These are phyloP conservation scores for Epinephelus cyanopodus DNA, from an alignment of 2,113 vertebrate genomes.

Conservation along the genomic window DNA sequence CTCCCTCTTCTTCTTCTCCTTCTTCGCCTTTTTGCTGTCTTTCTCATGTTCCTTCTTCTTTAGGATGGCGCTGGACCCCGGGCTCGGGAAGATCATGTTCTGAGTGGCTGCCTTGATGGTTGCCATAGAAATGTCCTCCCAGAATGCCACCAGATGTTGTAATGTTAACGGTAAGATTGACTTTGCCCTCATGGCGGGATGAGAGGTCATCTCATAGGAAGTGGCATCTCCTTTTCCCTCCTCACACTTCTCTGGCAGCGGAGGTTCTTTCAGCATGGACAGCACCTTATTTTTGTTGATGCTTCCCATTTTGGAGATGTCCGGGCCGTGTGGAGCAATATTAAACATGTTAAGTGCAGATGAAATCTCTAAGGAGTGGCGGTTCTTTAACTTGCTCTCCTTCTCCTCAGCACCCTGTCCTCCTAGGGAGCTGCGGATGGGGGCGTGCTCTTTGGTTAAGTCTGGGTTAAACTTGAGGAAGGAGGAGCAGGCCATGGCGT, in stretches of 20 bases:
- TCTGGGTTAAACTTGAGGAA: slow-evolving; percentile 99
- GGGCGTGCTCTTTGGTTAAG: slow-evolving; percentile 96
- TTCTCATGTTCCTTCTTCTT: slow-evolving; percentile 98
- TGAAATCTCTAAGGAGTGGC: slow-evolving; percentile 98
- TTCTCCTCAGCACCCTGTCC: slow-evolving; percentile 93
- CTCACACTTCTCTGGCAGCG: slow-evolving; percentile 96
- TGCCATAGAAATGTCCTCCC: slow-evolving; percentile 98
- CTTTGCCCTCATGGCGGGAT: slow-evolving; percentile 87
- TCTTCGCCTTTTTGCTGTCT: slow-evolving; percentile 95
- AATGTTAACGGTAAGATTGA: slow-evolving; percentile 95
- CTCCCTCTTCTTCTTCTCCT: slow-evolving; percentile 99
- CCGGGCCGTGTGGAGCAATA: slow-evolving; percentile 96
- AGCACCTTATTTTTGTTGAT: slow-evolving; percentile 99
- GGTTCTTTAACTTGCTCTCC: slow-evolving; percentile 96
- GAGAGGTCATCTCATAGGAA: slow-evolving; percentile 89
- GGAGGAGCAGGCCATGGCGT: slow-evolving; percentile 99
- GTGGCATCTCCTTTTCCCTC: slow-evolving; percentile 91
- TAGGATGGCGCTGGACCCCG: slow-evolving; percentile 95
- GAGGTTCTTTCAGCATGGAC: slow-evolving; percentile 98
- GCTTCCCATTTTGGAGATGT: slow-evolving; percentile 99
- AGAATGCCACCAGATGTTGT: slow-evolving; percentile 97
- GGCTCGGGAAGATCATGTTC: slow-evolving; percentile 99
- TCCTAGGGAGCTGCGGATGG: slow-evolving; percentile 93
- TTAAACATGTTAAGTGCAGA: slow-evolving; percentile 99
- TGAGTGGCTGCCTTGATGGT: slow-evolving; percentile 99